Evolutionary conservation across 2,113 vertebrate species (phyloP).

Genomic region (Actenoides lindsayi): DNA sequence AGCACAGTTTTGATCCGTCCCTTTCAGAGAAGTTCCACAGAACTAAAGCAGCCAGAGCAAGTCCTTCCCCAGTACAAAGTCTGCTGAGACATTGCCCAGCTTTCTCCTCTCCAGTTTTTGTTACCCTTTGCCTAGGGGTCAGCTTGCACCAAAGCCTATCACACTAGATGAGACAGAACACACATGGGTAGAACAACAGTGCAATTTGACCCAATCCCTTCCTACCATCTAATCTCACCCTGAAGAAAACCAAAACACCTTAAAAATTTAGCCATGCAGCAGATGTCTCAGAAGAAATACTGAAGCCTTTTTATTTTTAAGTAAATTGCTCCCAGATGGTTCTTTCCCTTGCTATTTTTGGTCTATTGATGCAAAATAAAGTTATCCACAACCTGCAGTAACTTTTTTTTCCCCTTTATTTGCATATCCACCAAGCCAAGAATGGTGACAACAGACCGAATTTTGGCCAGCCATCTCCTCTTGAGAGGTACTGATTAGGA

Average conservation of each 20-base stretch:
- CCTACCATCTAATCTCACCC: neutral
- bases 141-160: neutral
- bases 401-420: neutral
- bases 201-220: neutral
- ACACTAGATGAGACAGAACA: neutral
- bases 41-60: neutral
- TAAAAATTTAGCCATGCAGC: neutral
- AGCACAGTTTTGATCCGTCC: neutral
- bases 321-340: neutral
- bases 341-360: neutral
- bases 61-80: neutral
- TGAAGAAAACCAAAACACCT: neutral
- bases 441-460: neutral
- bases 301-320: neutral
- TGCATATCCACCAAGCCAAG: neutral
- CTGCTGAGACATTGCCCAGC: neutral
- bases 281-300: neutral
- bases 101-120: neutral
- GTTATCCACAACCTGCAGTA: neutral
- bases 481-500: neutral
- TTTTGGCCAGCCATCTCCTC: neutral
- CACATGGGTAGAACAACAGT: fast-evolving
- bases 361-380: neutral
- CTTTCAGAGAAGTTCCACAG: neutral
- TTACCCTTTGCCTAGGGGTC: neutral